Percentiles rank a stretch among this genome's conserved stretches.
Conservation (phyloP, 2,888 invertebrate genomes). For the Flexamia atlantica region DNA sequence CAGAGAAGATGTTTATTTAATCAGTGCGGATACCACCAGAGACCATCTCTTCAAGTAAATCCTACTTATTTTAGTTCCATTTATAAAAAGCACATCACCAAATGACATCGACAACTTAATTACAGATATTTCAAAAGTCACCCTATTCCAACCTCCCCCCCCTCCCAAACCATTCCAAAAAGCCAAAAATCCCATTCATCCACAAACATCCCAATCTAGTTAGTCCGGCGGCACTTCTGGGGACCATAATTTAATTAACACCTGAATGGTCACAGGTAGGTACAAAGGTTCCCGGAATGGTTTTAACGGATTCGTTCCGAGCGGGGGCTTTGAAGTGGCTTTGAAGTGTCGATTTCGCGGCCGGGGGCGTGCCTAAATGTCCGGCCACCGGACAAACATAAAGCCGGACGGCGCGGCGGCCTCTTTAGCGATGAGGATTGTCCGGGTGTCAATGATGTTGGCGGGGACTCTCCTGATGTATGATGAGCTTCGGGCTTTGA, state of each 20-base stretch:
- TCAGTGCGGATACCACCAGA: no score
- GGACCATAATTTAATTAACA: slow-evolving; percentile 6
- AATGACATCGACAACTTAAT: no score
- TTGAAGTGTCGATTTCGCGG: slow-evolving; percentile 46
- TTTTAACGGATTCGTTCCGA: slow-evolving; percentile 30
- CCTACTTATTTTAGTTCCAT: no score
- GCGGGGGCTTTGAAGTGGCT: slow-evolving; percentile 33
- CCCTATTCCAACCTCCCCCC: no score
- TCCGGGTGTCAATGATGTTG: background rate
- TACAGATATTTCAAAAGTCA: no score
- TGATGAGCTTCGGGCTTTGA: background rate
- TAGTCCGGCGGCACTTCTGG: background rate
- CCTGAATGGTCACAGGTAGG: background rate
- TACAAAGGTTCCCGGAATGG: slow-evolving; percentile 21
- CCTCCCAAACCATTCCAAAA: no score
- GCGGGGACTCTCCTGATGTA: background rate
- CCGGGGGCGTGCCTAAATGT: background rate
- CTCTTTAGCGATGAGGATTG: background rate
- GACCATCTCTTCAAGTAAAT: no score
- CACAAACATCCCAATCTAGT: background rate
- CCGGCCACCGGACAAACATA: slow-evolving; percentile 16
- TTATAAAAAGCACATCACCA: no score
- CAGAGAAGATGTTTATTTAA: no score
- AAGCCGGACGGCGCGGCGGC: slow-evolving; percentile 1
- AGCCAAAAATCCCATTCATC: background rate